Percentiles rank a stretch among this genome's conserved stretches.
phyloP scores from a whole-genome alignment of 2,888 invertebrate genomes.

The Eupeodes luniger region DNA sequence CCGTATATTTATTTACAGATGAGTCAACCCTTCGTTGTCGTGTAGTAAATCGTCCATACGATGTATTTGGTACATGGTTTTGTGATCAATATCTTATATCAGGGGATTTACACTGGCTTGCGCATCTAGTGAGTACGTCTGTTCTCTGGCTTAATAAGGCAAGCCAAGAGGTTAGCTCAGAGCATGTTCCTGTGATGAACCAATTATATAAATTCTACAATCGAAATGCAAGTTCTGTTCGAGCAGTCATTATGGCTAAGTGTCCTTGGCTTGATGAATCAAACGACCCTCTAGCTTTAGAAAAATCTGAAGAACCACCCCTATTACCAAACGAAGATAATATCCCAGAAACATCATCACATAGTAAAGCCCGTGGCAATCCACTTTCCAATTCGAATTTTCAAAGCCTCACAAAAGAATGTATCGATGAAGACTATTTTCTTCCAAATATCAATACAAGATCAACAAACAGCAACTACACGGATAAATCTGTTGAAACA shows the following conservation, averaged over 20 bases:
- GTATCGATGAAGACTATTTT: constrained; percentile 64
- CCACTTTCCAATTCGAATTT: constrained; percentile 80
- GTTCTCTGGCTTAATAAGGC: constrained; percentile 93
- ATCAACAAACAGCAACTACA: constrained; percentile 48
- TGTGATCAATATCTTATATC: constrained; percentile 92
- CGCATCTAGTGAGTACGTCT: constrained; percentile 89
- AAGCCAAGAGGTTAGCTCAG: constrained; percentile 91
- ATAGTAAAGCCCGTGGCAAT: constrained; percentile 79
- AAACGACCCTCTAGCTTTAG: constrained; percentile 79
- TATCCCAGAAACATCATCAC: constrained; percentile 49
- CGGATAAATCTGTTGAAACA: constrained; percentile 78
- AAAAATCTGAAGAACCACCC: constrained; percentile 37
- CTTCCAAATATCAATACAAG: constrained; percentile 76
- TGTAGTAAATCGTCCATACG: constrained; percentile 93
- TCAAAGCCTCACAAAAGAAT: constrained; percentile 77
- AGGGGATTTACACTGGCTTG: constrained; percentile 92
- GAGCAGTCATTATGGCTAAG: constrained; percentile 91
- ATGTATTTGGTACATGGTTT: constrained; percentile 96
- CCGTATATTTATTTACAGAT: constrained; percentile 83
- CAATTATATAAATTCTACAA: constrained; percentile 91
- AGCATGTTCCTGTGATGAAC: constrained; percentile 91
- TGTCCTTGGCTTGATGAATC: constrained; percentile 85
- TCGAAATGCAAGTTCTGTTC: constrained; percentile 91
- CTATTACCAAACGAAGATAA: constrained; percentile 35
- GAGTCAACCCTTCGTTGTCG: constrained; percentile 89